These are phyloP conservation scores for Felis catus DNA, from an alignment of 2,113 vertebrate species.

Conservation along the genomic window DNA sequence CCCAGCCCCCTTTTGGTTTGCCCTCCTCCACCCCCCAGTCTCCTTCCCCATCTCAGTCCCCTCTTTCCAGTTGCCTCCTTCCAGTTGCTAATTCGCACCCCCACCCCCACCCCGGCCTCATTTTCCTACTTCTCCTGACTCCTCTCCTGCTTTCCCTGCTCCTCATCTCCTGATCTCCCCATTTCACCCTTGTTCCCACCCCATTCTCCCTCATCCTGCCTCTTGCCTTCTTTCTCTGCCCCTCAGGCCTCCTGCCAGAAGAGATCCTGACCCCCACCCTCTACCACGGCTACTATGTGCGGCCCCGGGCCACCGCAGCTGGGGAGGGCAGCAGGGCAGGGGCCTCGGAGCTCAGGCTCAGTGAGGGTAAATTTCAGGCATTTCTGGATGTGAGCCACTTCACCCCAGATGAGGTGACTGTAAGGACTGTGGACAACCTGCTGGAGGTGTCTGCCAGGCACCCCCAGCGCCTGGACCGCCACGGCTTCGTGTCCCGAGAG, in stretches of 20 bases:
- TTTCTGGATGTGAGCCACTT: slow-evolving; percentile 93
- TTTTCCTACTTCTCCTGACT: neutral
- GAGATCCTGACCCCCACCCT: slow-evolving; percentile 90
- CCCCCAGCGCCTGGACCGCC: slow-evolving; percentile 88
- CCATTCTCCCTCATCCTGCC: neutral
- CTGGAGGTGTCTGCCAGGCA: slow-evolving; percentile 90
- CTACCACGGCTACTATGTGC: slow-evolving; percentile 93
- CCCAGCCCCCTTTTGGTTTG: neutral
- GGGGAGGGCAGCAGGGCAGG: slow-evolving; percentile 88
- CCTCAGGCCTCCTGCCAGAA: slow-evolving; percentile 86
- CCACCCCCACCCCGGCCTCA: no score
- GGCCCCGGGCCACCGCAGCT: slow-evolving; percentile 82
- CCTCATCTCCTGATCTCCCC: neutral
- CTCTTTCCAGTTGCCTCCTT: neutral
- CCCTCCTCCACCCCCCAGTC: neutral
- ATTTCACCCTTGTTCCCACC: neutral
- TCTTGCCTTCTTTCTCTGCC: neutral
- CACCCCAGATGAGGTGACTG: slow-evolving; percentile 88
- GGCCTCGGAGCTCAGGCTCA: slow-evolving; percentile 88
- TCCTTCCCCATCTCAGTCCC: neutral
- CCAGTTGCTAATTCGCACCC: neutral
- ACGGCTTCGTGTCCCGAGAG: slow-evolving; percentile 90
- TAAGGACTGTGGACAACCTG: slow-evolving; percentile 92
- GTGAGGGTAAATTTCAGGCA: slow-evolving; percentile 89
- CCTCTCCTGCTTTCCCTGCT: neutral